phyloP scores from a whole-genome alignment of 2,113 vertebrate genomes.

The Plecotus auritus region DNA sequence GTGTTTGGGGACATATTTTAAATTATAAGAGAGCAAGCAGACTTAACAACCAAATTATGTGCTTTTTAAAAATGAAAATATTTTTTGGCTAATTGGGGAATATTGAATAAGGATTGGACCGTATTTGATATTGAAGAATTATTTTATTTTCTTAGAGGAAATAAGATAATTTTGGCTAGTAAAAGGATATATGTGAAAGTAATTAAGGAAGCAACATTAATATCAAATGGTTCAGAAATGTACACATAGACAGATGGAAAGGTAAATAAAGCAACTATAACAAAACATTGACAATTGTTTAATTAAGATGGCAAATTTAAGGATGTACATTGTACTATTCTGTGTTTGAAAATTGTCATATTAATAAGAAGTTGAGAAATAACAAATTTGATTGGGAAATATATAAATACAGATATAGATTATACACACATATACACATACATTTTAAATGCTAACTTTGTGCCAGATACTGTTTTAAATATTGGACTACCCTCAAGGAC shows the following conservation, averaged over 20 bases:
- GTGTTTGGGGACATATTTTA: background rate
- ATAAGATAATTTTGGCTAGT: background rate
- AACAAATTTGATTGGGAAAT: background rate
- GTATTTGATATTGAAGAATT: background rate
- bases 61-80: background rate
- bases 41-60: background rate
- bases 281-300: background rate
- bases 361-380: background rate
- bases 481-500: background rate
- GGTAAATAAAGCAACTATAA: too few relatives aligned
- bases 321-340: background rate
- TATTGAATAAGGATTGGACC: background rate
- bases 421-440: background rate
- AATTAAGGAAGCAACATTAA: background rate
- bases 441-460: background rate
- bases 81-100: background rate
- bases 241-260: background rate
- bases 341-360: background rate
- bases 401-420: background rate
- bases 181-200: background rate
- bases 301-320: background rate
- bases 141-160: background rate
- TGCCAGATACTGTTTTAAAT: background rate
- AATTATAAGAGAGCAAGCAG: background rate
- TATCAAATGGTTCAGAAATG: background rate